Evolutionary conservation across 2,888 invertebrate species (phyloP), one percentile per base, ranked within the genome.

Genomic region (Lasioglossum villosulum): DNA sequence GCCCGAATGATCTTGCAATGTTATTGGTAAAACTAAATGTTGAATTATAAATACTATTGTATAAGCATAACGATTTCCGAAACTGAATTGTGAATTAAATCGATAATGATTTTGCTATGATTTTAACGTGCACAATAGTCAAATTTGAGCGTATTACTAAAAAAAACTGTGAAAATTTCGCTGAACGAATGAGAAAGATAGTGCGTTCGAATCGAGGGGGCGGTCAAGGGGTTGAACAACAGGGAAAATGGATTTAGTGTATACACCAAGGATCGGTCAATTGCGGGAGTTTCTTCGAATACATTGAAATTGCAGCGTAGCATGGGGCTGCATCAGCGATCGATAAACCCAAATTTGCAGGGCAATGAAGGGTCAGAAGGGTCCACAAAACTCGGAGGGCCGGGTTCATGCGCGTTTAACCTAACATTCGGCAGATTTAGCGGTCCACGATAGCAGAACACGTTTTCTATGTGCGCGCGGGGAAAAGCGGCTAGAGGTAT

Each of bases 331-430:
- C 89, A 89, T 89, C 86, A 88, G 27, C 85, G 91, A 90, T 90
- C 90, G 89, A 90, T 89, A 91, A 90, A 89, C 88, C 91, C 84
- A 87, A 90, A 82, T 90, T 80, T 77, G 89, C 89, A 89, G 82
- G 56, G 81, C 78, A 77, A 34, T 75, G 87, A 90, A 90, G 90
- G 90, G 91, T 88, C 86, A 90, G 86, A 88, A 86, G 84, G 83
- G 89, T 86, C 86, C 88, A 86, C 84, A 78, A 91, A 89, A 91
- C 86, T 87, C 76, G 56, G 82, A 83, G 86, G 86, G 84, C 78
- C 82, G 82, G 37, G 56, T 56, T 48, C 79, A 75, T 83, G 82
- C 82, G 82, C 80, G 82, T 90, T 90, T 89, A 86, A 91, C 86
- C 85, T 90, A 90, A 88, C 88, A 80, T 90, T 90, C 80, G 88